Evolutionary conservation across 2,888 invertebrate genomes (phyloP).

Genomic region (Syritta pipiens): DNA sequence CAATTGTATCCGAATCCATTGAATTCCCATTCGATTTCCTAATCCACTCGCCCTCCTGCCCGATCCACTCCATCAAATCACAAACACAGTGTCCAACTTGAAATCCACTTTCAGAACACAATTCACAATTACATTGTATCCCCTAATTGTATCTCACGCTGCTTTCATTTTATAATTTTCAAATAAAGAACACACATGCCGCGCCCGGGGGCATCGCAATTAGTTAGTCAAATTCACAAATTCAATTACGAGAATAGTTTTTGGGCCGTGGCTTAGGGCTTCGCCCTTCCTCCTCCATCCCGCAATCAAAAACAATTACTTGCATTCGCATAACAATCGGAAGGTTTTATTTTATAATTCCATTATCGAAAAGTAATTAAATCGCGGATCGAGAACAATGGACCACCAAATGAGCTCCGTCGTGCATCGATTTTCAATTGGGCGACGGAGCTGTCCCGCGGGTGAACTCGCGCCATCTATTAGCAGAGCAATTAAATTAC

Average conservation of each 20-base stretch:
- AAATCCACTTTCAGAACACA: too few relatives aligned
- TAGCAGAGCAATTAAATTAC: constrained; percentile 72
- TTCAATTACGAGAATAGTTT: constrained; percentile 31
- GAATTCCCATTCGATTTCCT: too few relatives aligned
- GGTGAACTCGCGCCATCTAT: too few relatives aligned
- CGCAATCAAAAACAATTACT: constrained; percentile 31
- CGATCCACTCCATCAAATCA: too few relatives aligned
- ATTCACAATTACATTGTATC: too few relatives aligned
- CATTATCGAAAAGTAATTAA: constrained; percentile 33
- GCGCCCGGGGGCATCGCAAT: background rate
- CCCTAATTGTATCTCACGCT: background rate
- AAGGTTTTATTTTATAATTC: constrained; percentile 21
- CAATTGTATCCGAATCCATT: too few relatives aligned
- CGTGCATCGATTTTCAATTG: too few relatives aligned
- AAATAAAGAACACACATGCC: background rate
- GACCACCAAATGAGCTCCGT: too few relatives aligned
- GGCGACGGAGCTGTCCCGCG: too few relatives aligned
- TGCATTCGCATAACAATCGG: constrained; percentile 19
- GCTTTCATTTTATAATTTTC: constrained; percentile 4
- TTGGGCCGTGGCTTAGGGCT: constrained; percentile 3
- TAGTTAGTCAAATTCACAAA: constrained; percentile 27
- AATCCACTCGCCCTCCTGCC: too few relatives aligned
- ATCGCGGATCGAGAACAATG: too few relatives aligned
- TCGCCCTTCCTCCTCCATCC: background rate
- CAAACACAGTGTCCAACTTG: too few relatives aligned